Evolutionary conservation across 2,888 invertebrate genomes (phyloP).

Genomic region (Ceriagrion tenellum): DNA sequence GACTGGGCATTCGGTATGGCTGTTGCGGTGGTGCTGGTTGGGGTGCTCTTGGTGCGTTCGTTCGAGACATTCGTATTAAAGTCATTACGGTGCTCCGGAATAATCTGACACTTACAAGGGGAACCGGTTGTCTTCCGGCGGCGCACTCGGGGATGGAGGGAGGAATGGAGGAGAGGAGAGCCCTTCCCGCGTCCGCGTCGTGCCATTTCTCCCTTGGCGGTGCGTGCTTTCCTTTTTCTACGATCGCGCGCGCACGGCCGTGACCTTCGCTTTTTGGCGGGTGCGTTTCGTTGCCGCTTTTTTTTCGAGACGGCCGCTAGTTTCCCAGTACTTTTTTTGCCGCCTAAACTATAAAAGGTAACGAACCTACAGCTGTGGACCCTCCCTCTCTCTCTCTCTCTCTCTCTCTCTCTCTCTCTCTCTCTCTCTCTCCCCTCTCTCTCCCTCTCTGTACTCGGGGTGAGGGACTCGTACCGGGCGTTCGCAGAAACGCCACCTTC

Average conservation of each 20-base stretch:
- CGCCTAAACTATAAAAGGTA: not conserved
- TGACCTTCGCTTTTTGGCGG: not conserved
- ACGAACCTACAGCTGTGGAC: not conserved
- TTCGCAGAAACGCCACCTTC: not conserved
- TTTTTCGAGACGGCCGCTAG: too few species aligned
- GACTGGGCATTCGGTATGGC: not conserved
- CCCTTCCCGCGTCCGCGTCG: too few species aligned
- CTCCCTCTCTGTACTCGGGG: too few species aligned
- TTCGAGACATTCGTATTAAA: conserved; percentile 33
- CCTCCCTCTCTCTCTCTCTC: too few species aligned
- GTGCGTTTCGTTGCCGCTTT: not conserved
- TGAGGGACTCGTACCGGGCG: not conserved
- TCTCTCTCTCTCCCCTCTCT: too few species aligned
- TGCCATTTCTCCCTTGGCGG: not conserved
- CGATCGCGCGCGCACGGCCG: not conserved
- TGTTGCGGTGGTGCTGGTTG: not conserved
- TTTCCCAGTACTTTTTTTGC: too few species aligned
- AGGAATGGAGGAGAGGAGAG: not conserved
- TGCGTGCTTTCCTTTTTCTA: not conserved
- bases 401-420: too few species aligned
- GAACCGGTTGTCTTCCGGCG: not conserved
- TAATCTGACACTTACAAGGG: conserved; percentile 2
- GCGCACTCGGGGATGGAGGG: not conserved
- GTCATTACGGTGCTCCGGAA: not conserved
- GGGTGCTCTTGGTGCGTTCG: not conserved